Evolutionary conservation across 2,113 vertebrate species (phyloP).

Genomic region (Nansenia antarctica): DNA sequence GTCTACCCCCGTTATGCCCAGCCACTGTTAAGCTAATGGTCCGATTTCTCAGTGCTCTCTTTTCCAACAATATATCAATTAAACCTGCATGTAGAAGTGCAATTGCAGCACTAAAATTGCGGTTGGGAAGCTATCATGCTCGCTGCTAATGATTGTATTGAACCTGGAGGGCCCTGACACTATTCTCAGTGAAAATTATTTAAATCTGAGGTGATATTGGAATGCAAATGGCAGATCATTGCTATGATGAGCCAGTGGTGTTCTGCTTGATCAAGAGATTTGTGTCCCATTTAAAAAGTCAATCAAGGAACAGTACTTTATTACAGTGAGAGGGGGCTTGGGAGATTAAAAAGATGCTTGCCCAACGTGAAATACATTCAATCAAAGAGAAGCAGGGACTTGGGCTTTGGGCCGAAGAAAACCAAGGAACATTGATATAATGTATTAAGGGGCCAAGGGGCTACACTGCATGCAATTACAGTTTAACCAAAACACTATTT

Average conservation of each 20-base stretch:
- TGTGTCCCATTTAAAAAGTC: conserved; percentile 62
- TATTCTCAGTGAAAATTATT: conserved; percentile 56
- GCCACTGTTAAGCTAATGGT: conserved; percentile 15
- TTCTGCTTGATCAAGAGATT: conserved; percentile 51
- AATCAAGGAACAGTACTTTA: conserved; percentile 39
- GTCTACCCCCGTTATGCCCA: background rate
- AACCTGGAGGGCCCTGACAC: conserved; percentile 26
- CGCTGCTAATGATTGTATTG: conserved; percentile 47
- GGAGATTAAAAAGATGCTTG: conserved; percentile 50
- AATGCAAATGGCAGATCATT: conserved; percentile 64
- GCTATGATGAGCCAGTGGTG: conserved; percentile 57
- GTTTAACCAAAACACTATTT: conserved; percentile 22
- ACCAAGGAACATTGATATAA: conserved; percentile 37
- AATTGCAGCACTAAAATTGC: conserved; percentile 20
- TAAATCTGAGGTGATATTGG: conserved; percentile 54
- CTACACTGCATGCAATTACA: conserved; percentile 47
- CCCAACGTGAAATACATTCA: conserved; percentile 49
- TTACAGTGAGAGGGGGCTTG: conserved; percentile 32
- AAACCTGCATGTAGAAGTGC: conserved; percentile 22
- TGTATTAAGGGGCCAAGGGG: conserved; percentile 39
- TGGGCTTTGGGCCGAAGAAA: no score
- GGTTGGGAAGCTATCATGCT: conserved; percentile 23
- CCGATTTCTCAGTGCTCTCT: conserved; percentile 14
- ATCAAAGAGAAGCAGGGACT: conserved; percentile 52
- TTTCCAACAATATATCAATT: conserved; percentile 44